Conservation (phyloP, 2,113 vertebrate genomes). For the Pao palembangensis region DNA sequence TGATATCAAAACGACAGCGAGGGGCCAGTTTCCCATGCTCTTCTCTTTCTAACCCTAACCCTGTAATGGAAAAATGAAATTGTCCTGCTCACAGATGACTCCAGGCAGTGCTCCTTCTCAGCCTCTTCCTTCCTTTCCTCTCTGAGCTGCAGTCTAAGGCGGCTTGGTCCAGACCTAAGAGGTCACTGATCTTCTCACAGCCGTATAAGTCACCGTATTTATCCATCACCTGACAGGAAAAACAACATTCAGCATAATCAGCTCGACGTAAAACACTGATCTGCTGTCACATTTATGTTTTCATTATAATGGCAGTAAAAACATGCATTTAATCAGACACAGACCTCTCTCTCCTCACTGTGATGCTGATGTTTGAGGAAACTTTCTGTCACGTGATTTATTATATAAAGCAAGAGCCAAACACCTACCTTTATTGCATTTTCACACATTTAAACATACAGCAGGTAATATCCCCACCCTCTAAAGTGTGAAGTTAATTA, state of each 20-base stretch:
- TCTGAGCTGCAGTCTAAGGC: conserved; percentile 87
- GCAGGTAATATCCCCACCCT: conserved; percentile 10
- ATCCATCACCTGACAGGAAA: conserved; percentile 85
- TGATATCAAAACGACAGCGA: conserved; percentile 4
- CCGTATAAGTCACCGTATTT: conserved; percentile 94
- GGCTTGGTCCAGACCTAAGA: conserved; percentile 91
- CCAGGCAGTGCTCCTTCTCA: conserved; percentile 75
- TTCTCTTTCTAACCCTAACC: background rate
- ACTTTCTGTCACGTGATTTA: conserved; percentile 15
- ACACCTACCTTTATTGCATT: conserved; percentile 10
- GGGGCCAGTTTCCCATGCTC: background rate
- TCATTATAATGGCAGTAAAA: background rate
- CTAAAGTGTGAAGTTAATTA: conserved; percentile 20
- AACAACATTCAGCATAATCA: background rate
- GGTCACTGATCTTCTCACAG: conserved; percentile 84
- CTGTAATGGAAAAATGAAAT: background rate
- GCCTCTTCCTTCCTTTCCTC: conserved; percentile 80
- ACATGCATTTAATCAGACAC: background rate
- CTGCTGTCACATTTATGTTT: background rate
- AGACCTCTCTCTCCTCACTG: background rate
- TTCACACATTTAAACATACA: conserved; percentile 5
- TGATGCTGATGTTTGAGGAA: background rate
- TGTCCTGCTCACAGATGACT: conserved; percentile 58
- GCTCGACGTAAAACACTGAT: no score
- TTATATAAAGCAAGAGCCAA: conserved; percentile 8